Base-by-base conservation (phyloP, 2,797 vertebrate species). In the Enteromius trimaculatus region DNA sequence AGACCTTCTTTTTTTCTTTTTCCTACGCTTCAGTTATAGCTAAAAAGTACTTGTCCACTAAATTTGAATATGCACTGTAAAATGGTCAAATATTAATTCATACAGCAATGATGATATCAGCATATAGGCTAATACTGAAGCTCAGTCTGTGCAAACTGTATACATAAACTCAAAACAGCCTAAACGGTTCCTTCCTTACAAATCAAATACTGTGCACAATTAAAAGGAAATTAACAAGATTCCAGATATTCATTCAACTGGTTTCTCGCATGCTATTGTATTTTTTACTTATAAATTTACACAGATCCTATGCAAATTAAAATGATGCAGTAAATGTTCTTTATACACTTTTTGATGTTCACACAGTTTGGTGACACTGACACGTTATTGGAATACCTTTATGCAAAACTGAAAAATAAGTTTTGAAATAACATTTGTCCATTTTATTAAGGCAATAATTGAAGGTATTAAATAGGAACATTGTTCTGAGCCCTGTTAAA, bases 141-240 rank as follows among this genome's bases (percentile, higher is more conserved):
- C 21, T 51, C 21, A 37, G 42, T 51, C 14, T 60, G 5, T 81
- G 55, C 23, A 7, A 60, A 71, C 44, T 55, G 1, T 16, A 68
- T 44, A 23, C 21, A 29, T 69, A 60, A 70, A 70, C 49, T 64
- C 23, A 37, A 47, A 58, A 44, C 37, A 34, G 19, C 19, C 39
- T 0, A 3, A 51, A 65, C 79, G 37, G 65, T 75, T 77, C 65
- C 16, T 60, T 47, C 71, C 49, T 76, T 74, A 76, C 44, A 62
- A 68, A 74, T 78, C 51, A 68, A 80, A 85, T 53, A 69, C 72
- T 21, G 29, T 68, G 51, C 29, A 39, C 31, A 55, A n/a, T 14
- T 66, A 65, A 62, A 88, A 77, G 77, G n/a, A 84, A 82, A 88
- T 58, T 17, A 42, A 47, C 29, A n/a, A 47, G 13, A 49, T 68